Conservation (phyloP, 1,140 invertebrate species). For the Drosophila paulistorum region DNA sequence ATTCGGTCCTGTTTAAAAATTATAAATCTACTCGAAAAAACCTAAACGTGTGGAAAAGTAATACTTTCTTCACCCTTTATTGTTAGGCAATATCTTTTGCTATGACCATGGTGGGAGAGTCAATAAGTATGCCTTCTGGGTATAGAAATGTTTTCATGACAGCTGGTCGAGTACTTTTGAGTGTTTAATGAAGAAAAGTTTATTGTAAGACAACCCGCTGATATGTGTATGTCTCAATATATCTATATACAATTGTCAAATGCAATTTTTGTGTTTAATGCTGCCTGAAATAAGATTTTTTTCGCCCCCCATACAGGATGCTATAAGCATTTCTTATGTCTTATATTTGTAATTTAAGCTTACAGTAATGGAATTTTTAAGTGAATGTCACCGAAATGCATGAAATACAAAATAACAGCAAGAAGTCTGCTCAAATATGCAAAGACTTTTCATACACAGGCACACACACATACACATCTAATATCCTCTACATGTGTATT, state of each 20-base stretch:
- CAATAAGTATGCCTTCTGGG: conserved; percentile 60
- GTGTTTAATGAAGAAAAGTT: conserved; percentile 62
- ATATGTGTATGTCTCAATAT: conserved; percentile 9
- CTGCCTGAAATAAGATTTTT: conserved; percentile 71
- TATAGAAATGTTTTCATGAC: conserved; percentile 29
- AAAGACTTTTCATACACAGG: conserved; percentile 56
- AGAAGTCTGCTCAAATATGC: conserved; percentile 74
- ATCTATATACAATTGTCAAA: conserved; percentile 29
- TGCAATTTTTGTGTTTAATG: conserved; percentile 73
- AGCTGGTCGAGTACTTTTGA: conserved; percentile 65
- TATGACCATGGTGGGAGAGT: conserved; percentile 10
- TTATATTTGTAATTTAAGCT: conserved; percentile 71
- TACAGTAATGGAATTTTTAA: conserved; percentile 80
- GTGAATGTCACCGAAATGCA: conserved; percentile 75
- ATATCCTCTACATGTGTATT: conserved; percentile 48
- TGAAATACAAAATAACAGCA: conserved; percentile 57
- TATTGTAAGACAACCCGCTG: conserved; percentile 12
- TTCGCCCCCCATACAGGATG: neutral
- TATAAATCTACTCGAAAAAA: no score
- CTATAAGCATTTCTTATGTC: conserved; percentile 29
- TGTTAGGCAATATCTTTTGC: neutral
- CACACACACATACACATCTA: conserved; percentile 35
- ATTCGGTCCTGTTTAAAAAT: no score
- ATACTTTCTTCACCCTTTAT: neutral
- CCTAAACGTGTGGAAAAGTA: neutral